Evolutionary conservation across 2,888 invertebrate genomes (phyloP).

Genomic region (Vesta saturnalis): DNA sequence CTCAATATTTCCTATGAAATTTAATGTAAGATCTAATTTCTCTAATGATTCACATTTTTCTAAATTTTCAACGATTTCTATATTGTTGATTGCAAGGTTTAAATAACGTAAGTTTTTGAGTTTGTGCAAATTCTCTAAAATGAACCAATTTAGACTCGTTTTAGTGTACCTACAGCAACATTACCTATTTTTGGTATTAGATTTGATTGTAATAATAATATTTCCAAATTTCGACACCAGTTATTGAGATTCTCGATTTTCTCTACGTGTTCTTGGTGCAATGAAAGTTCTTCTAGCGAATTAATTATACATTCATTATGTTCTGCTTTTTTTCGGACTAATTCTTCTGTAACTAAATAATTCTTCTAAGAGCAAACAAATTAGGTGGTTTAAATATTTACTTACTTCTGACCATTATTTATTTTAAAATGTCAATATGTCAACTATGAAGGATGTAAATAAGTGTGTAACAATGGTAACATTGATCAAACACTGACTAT

Average conservation of each 20-base stretch:
- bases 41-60: constrained; percentile 88
- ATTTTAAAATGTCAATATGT: too few species aligned
- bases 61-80: constrained; percentile 90
- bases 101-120: constrained; percentile 87
- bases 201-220: constrained; percentile 90
- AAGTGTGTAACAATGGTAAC: too few species aligned
- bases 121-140: constrained; percentile 83
- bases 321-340: constrained; percentile 90
- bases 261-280: constrained; percentile 95
- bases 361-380: not conserved
- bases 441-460: too few species aligned
- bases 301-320: constrained; percentile 92
- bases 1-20: constrained; percentile 90
- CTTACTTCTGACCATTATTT: too few species aligned
- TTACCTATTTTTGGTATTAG: constrained; percentile 82
- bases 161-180: not conserved
- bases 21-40: constrained; percentile 92
- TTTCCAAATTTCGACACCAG: constrained; percentile 90
- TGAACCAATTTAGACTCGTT: not conserved
- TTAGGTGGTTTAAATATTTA: not conserved
- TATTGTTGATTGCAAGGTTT: constrained; percentile 91
- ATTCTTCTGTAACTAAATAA: constrained; percentile 79
- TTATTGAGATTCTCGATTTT: constrained; percentile 89
- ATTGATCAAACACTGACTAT: too few species aligned
- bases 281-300: constrained; percentile 89